Evolutionary conservation across 2,113 vertebrate species (phyloP).

Genomic region (Gadus chalcogrammus): DNA sequence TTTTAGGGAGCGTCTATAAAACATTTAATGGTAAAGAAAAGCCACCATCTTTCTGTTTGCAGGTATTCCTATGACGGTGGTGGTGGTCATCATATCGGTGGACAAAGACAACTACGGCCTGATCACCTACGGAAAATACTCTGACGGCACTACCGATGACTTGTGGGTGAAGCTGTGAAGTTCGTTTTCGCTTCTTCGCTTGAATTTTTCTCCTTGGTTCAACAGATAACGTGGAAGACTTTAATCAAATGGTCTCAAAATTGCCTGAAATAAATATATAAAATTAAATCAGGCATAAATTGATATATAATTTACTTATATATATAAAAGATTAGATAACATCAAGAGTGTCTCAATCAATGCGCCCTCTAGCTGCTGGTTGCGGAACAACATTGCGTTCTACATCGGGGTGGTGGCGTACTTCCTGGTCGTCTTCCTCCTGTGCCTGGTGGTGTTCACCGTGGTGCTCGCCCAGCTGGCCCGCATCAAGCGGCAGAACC

Average conservation of each 20-base stretch:
- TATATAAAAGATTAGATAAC: too few relatives aligned
- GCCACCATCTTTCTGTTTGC: slow-evolving; percentile 15
- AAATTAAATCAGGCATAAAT: too few relatives aligned
- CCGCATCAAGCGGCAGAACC: slow-evolving; percentile 91
- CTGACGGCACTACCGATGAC: slow-evolving; percentile 75
- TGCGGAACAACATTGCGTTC: slow-evolving; percentile 80
- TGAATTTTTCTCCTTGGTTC: neutral
- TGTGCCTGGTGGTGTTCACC: slow-evolving; percentile 89
- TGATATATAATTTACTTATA: too few relatives aligned
- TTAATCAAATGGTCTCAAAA: too few relatives aligned
- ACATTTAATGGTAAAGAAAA: too few relatives aligned
- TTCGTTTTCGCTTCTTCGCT: neutral
- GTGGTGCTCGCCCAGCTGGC: slow-evolving; percentile 90
- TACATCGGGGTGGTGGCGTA: slow-evolving; percentile 91
- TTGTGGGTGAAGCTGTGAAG: slow-evolving; percentile 78
- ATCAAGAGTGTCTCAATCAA: too few relatives aligned
- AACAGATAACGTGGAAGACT: neutral
- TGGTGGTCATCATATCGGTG: slow-evolving; percentile 80
- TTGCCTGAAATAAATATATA: too few relatives aligned
- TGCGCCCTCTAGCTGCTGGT: slow-evolving; percentile 84
- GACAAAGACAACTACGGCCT: slow-evolving; percentile 85
- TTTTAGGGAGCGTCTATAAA: too few relatives aligned
- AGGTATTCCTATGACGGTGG: slow-evolving; percentile 86
- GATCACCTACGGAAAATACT: slow-evolving; percentile 76
- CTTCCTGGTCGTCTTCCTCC: slow-evolving; percentile 82